Evolutionary conservation across 1,140 invertebrate species (phyloP).

Genomic region (Zaprionus lachaisei): DNA sequence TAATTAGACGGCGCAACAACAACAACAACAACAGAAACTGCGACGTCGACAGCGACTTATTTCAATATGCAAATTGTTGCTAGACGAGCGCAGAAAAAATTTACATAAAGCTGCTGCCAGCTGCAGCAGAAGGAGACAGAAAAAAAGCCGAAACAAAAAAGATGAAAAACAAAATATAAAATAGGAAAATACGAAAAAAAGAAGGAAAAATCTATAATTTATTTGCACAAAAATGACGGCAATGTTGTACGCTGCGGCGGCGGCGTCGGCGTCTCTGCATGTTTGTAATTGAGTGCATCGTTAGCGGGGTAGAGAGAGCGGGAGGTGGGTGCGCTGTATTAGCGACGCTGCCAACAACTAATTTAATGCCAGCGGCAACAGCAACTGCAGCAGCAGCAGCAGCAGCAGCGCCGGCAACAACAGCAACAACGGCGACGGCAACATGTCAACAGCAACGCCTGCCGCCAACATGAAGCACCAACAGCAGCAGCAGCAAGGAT

Average conservation of each 20-base stretch:
- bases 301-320: constrained; percentile 50
- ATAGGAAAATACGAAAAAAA: constrained; percentile 46
- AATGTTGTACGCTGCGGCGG: constrained; percentile 47
- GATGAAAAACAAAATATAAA: constrained; percentile 45
- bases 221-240: constrained; percentile 61
- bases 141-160: constrained; percentile 23
- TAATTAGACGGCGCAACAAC: constrained; percentile 52
- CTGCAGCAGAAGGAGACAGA: constrained; percentile 43
- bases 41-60: constrained; percentile 34
- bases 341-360: constrained; percentile 77
- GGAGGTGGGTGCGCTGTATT: constrained; percentile 40
- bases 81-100: constrained; percentile 45
- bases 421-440: constrained; percentile 58
- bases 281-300: constrained; percentile 78
- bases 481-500: constrained; percentile 28
- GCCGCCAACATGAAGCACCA: constrained; percentile 37
- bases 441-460: constrained; percentile 79
- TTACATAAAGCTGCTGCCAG: constrained; percentile 35
- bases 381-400: constrained; percentile 29
- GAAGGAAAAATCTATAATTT: constrained; percentile 74
- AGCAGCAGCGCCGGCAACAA: constrained; percentile 8
- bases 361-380: constrained; percentile 72
- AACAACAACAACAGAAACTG: constrained; percentile 24
- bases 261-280: constrained; percentile 49
- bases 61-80: constrained; percentile 60